Conservation (phyloP, 2,113 vertebrate genomes). For the Salvelinus fontinalis region DNA sequence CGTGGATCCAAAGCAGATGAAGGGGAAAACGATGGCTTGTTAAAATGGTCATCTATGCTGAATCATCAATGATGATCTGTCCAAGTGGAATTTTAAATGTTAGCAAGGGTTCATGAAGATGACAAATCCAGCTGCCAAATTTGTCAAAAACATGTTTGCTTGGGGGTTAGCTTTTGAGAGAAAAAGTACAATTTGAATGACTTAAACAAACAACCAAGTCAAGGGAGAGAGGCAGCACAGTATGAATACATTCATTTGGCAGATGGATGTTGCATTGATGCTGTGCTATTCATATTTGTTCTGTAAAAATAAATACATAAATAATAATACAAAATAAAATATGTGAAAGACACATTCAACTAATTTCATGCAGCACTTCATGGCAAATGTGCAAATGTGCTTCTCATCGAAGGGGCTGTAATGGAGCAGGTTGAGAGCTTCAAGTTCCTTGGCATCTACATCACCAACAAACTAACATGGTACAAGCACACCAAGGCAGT, state of each 20-base stretch:
- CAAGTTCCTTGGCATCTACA: too few species aligned
- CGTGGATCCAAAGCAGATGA: conserved; percentile 35
- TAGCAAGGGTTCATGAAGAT: background rate
- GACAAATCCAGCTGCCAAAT: background rate
- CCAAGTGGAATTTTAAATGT: background rate
- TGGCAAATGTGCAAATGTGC: background rate
- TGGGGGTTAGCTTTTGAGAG: background rate
- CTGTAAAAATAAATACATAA: too few species aligned
- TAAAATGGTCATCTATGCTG: background rate
- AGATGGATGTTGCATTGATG: background rate
- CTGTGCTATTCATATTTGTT: background rate
- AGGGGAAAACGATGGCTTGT: conserved; percentile 22
- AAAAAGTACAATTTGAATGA: background rate
- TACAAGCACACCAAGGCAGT: too few species aligned
- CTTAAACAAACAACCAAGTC: background rate
- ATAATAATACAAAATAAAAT: too few species aligned
- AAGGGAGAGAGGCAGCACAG: too few species aligned
- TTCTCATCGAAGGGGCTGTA: too few species aligned
- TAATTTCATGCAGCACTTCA: conserved; percentile 5
- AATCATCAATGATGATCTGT: background rate
- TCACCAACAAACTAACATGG: too few species aligned
- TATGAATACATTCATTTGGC: background rate
- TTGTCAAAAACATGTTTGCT: background rate
- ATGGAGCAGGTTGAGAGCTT: too few species aligned
- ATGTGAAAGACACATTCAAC: conserved; percentile 10